phyloP scores from a whole-genome alignment of 2,113 vertebrate genomes.

The Zapornia atra region DNA sequence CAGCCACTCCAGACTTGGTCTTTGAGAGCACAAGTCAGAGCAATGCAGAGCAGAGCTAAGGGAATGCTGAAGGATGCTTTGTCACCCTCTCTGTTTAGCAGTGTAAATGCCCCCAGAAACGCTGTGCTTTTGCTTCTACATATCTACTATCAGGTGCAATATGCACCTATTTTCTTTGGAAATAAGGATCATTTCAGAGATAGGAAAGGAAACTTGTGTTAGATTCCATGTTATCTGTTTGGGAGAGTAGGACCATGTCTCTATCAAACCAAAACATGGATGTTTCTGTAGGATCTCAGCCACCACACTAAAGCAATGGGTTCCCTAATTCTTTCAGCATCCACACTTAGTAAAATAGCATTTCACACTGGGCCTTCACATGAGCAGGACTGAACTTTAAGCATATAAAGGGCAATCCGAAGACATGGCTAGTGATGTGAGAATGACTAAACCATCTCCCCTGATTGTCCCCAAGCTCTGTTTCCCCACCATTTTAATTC shows the following conservation, averaged over 20 bases:
- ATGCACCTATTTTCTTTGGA: background rate
- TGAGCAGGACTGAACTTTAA: background rate
- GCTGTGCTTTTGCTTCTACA: background rate
- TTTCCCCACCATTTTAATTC: background rate
- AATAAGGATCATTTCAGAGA: background rate
- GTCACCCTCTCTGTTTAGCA: background rate
- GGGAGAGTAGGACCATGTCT: background rate
- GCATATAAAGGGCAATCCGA: background rate
- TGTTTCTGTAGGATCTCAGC: background rate
- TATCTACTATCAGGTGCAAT: rapidly evolving
- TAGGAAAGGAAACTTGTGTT: background rate
- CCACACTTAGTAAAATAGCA: background rate
- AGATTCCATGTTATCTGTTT: background rate
- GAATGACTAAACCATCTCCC: background rate
- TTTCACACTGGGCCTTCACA: background rate
- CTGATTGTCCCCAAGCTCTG: background rate
- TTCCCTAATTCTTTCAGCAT: background rate
- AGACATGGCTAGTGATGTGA: background rate
- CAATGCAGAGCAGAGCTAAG: background rate
- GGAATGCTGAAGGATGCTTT: background rate
- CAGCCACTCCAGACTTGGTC: background rate
- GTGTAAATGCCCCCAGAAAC: background rate
- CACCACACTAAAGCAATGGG: background rate
- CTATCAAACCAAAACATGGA: background rate
- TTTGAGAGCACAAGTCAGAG: background rate